These are phyloP conservation scores for Trachelipus rathkii DNA, from an alignment of 1,140 invertebrate species.

Conservation along the genomic window DNA sequence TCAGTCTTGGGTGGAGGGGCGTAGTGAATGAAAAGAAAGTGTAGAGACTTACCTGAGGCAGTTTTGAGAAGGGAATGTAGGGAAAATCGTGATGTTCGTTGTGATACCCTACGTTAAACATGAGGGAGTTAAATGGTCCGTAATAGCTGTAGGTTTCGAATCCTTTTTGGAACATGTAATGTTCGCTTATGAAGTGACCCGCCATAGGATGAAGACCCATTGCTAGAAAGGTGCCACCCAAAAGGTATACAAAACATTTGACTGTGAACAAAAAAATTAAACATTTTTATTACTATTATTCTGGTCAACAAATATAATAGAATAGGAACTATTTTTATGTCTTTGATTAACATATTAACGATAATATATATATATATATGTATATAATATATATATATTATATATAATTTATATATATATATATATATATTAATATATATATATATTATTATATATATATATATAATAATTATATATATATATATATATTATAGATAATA, in stretches of 20 bases:
- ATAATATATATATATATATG: too few species aligned
- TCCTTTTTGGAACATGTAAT: slow-evolving; percentile 97
- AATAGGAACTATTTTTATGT: too few species aligned
- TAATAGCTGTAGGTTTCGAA: slow-evolving; percentile 99
- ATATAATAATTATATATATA: too few species aligned
- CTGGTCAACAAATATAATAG: too few species aligned
- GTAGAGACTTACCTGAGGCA: slow-evolving; percentile 62
- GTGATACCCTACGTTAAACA: slow-evolving; percentile 95
- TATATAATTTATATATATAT: not conserved
- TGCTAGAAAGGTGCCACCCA: slow-evolving; percentile 78
- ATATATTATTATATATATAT: too few species aligned
- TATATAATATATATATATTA: too few species aligned
- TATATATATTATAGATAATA: too few species aligned
- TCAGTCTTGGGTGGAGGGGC: too few species aligned
- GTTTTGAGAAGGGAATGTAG: slow-evolving; percentile 81
- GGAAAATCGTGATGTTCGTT: slow-evolving; percentile 97
- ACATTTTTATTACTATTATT: too few species aligned
- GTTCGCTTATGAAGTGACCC: slow-evolving; percentile 97
- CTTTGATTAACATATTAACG: too few species aligned
- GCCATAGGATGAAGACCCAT: slow-evolving; percentile 97
- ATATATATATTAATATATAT: not conserved
- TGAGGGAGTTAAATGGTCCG: slow-evolving; percentile 91
- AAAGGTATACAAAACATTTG: slow-evolving; percentile 71
- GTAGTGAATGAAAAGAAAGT: too few species aligned
- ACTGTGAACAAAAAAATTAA: too few species aligned